Evolutionary conservation across 2,797 vertebrate species (phyloP), one percentile per base, ranked within the genome.

Genomic region (Rhinophrynus dorsalis): DNA sequence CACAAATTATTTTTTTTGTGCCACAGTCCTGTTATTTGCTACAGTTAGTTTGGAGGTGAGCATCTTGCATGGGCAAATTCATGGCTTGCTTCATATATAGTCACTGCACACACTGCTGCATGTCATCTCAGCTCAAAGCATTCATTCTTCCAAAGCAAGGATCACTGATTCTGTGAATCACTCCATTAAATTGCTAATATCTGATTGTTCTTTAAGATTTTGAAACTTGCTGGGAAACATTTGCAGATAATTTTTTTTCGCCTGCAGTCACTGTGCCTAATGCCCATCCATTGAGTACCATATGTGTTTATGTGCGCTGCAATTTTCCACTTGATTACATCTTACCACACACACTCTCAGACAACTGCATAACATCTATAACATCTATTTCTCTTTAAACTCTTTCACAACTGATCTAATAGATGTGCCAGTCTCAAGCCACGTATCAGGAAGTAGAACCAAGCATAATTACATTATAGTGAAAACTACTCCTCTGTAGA

Each of bases 311-410:
- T 86, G 83, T 86, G 85, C 84, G 80, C 80, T 85, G 84, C 83
- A 87, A 87, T 87, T 87, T 87, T 87, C 85, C 84, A 87, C 82
- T 87, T 87, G 85, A 85, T 87, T 87, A 86, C 85, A 85, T 87
- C 85, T 86, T 87, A 85, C 70, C 70, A 73, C 70, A 73, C 47
- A 79, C 84, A 86, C 81, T 82, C 84, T 80, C 80, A 86, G 81
- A 84, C 82, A 77, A 80, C 81, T 11, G 81, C 80, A 79, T 79
- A 73, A 75, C 79, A 82, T 86, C 81, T 77, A 80, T 86, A 83
- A 85, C 10, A 0, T 75, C 83, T 78, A 77, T 27, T 63, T 61
- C 23, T 20, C n/a, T 56, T 61, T 50, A 23, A 21, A n/a, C 10
- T 33, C 40, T 21, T 27, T 12, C 64, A 48, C 47, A 66, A 37